phyloP scores from a whole-genome alignment of 2,888 invertebrate genomes.

The Oscheius sp. region DNA sequence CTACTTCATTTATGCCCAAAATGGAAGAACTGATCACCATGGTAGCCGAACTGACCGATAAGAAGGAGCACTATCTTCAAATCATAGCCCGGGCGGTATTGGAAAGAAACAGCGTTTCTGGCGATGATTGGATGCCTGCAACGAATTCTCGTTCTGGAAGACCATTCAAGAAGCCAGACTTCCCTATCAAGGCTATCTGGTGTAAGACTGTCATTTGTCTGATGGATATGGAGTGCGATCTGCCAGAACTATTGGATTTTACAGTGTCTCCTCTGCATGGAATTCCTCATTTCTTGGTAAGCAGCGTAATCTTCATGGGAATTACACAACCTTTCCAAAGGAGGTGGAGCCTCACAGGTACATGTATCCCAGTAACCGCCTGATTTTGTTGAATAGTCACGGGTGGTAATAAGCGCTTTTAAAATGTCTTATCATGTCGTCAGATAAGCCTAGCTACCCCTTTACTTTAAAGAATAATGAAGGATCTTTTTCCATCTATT shows the following conservation, averaged over 20 bases:
- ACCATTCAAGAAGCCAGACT: slow-evolving; percentile 14
- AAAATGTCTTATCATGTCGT: no score
- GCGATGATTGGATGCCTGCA: not conserved
- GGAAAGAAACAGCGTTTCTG: not conserved
- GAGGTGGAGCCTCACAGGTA: no score
- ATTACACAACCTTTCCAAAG: no score
- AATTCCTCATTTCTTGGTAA: not conserved
- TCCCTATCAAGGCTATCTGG: slow-evolving; percentile 22
- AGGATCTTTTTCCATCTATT: no score
- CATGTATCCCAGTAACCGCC: no score
- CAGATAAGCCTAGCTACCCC: no score
- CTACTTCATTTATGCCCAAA: not conserved
- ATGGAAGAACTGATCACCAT: not conserved
- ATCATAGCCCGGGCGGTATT: no score
- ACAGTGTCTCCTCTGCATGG: slow-evolving; percentile 7
- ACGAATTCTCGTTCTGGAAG: not conserved
- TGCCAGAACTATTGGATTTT: slow-evolving; percentile 7
- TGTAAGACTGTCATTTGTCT: slow-evolving; percentile 21
- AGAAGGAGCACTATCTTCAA: not conserved
- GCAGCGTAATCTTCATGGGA: not conserved
- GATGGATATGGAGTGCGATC: slow-evolving; percentile 17
- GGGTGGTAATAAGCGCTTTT: no score
- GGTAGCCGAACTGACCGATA: not conserved
- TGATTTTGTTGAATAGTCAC: no score
- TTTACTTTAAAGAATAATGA: no score